Evolutionary conservation across 2,797 vertebrate species (phyloP).

Genomic region (Trachurus trachurus): DNA sequence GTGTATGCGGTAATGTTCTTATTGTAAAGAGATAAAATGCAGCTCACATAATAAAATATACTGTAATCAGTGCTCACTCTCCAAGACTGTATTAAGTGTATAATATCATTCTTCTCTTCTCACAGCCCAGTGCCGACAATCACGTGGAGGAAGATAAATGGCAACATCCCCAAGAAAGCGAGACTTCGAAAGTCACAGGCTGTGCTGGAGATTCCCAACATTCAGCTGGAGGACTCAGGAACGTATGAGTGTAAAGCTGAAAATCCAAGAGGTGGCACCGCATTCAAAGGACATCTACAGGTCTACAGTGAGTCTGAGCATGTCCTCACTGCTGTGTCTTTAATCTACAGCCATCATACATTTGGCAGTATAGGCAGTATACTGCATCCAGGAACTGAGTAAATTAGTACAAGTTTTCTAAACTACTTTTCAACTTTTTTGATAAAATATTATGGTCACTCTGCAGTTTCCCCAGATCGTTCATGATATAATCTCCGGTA

Average conservation of each 20-base stretch:
- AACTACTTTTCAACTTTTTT: not conserved
- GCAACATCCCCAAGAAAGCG: slow-evolving; percentile 95
- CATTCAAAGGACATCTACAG: slow-evolving; percentile 96
- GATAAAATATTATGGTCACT: not conserved
- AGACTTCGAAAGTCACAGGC: slow-evolving; percentile 96
- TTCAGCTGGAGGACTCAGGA: slow-evolving; percentile 95
- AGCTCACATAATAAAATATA: not conserved
- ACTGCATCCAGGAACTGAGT: slow-evolving; percentile 4
- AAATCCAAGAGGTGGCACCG: slow-evolving; percentile 93
- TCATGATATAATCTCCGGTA: slow-evolving; percentile 5
- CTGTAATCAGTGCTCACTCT: not conserved
- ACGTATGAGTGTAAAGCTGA: slow-evolving; percentile 96
- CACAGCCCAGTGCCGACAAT: slow-evolving; percentile 96
- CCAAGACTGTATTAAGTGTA: slow-evolving; percentile 1
- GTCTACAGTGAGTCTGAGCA: slow-evolving; percentile 93
- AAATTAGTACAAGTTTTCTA: not conserved
- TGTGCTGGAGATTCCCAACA: slow-evolving; percentile 95
- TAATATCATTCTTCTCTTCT: slow-evolving; percentile 31
- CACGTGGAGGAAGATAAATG: slow-evolving; percentile 97
- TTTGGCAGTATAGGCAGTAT: slow-evolving; percentile 11
- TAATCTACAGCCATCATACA: not conserved
- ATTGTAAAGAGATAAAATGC: not conserved
- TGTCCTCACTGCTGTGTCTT: not conserved
- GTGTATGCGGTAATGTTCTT: not conserved
- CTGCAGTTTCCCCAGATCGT: slow-evolving; percentile 13